These are phyloP conservation scores for Siniperca chuatsi DNA, from an alignment of 2,113 vertebrate genomes.

Conservation along the genomic window DNA sequence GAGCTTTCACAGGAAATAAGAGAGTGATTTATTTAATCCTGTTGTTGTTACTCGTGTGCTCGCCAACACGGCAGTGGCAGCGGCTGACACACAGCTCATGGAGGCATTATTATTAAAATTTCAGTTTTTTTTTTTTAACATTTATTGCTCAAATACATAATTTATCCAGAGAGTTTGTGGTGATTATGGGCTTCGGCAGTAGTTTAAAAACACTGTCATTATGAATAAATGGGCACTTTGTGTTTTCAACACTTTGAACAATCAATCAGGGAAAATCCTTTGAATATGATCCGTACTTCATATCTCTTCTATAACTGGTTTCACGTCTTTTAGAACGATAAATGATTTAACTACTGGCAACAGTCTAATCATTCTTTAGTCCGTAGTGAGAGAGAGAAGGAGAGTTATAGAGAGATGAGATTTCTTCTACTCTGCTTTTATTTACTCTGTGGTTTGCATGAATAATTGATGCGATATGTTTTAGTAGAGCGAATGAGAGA, in stretches of 20 bases:
- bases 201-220: background rate
- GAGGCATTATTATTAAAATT: too few species aligned
- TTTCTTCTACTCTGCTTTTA: conserved; percentile 28
- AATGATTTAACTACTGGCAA: background rate
- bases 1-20: too few species aligned
- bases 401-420: background rate
- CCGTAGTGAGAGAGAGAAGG: background rate
- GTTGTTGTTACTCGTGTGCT: background rate
- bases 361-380: background rate
- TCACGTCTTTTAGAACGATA: background rate
- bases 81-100: too few species aligned
- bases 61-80: too few species aligned
- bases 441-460: conserved; percentile 31
- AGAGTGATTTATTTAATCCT: background rate
- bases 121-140: too few species aligned
- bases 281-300: background rate
- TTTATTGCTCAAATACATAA: too few species aligned
- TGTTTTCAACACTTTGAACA: background rate
- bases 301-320: background rate
- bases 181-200: too few species aligned
- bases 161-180: too few species aligned
- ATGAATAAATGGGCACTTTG: background rate
- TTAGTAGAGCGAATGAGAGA: conserved; percentile 23
- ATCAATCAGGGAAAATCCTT: background rate
- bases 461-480: conserved; percentile 49